Base-by-base conservation (phyloP, 2,113 vertebrate genomes). In the Osmerus mordax region DNA sequence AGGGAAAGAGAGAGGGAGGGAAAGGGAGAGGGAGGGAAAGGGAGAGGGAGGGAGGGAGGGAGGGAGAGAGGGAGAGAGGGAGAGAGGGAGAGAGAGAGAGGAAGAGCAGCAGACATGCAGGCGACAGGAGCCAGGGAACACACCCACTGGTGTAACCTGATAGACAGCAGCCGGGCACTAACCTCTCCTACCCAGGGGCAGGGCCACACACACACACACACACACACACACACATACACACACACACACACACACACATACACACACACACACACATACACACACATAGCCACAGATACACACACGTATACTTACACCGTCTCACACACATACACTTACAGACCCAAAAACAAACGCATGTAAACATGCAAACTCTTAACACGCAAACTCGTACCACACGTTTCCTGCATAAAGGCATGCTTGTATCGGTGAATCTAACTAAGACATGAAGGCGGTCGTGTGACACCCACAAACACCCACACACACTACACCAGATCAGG, bases 101-200 rank as follows among this genome's bases (percentile, higher is more conserved):
- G 69, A 83, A 80, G 81, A 84, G 83, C 86, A 83, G 82, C 88
- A 91, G 91, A 92, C 91, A 90, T 81, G 75, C 82, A 90, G 91
- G 88, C 91, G 86, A 87, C 89, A 89, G 74, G 84, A 90, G 89
- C 83, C 82, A 75, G 69, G 81, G 81, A 87, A 89, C 91, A 91
- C 90, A 89, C 91, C 91, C 91, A 91, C 88, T 86, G 84, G 73
- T 90, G 90, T 90, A 92, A 91, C 88, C 86, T 85, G 91, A 91
- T 90, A 87, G 88, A 79, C 80, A 83, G 84, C 87, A 86, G 80
- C 82, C 81, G 64, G 79, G 84, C 83, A 79, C 85, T 86, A 86
- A 85, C 84, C 86, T 87, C 86, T 77, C 66, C 83, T 83, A 84
- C 79, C 83, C 53, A 86, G 83, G 81, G 83, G 74, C 85, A 81